Conservation (phyloP, 2,888 invertebrate species). For the Prenolepis imparis region DNA sequence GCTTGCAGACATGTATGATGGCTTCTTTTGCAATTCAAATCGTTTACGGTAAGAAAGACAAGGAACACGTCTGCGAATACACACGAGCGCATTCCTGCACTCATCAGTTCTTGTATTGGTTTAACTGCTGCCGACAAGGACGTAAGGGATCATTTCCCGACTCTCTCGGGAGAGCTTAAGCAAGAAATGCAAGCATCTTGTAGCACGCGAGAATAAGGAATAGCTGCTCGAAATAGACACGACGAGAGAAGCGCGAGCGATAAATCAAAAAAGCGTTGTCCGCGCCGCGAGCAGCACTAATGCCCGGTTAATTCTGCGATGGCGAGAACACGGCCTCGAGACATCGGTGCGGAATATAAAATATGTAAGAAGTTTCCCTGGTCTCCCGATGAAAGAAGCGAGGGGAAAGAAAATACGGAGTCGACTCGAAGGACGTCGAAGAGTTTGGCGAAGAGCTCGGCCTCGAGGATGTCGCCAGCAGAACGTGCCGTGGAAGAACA, state of each 20-base stretch:
- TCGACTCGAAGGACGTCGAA: constrained; percentile 37
- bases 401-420: constrained; percentile 46
- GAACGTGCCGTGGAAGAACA: constrained; percentile 34
- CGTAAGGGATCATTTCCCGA: constrained; percentile 48
- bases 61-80: constrained; percentile 33
- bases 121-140: constrained; percentile 49
- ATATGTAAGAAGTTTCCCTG: constrained; percentile 68
- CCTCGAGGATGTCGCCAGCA: constrained; percentile 43
- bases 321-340: constrained; percentile 53
- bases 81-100: constrained; percentile 38
- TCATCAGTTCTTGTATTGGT: constrained; percentile 42
- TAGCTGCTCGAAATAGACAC: constrained; percentile 52
- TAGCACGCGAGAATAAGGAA: constrained; percentile 40
- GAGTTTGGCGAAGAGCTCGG: constrained; percentile 34
- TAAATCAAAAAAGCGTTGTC: constrained; percentile 70
- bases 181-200: constrained; percentile 44
- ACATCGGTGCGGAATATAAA: constrained; percentile 68
- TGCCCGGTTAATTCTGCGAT: constrained; percentile 67
- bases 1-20: background rate
- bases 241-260: constrained; percentile 43
- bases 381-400: constrained; percentile 30
- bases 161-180: constrained; percentile 14
- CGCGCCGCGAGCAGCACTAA: constrained; percentile 63
- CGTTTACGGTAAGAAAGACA: background rate
- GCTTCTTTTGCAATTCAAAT: background rate